Base-by-base conservation (phyloP, 2,888 invertebrate species). In the Hyalella azteca region DNA sequence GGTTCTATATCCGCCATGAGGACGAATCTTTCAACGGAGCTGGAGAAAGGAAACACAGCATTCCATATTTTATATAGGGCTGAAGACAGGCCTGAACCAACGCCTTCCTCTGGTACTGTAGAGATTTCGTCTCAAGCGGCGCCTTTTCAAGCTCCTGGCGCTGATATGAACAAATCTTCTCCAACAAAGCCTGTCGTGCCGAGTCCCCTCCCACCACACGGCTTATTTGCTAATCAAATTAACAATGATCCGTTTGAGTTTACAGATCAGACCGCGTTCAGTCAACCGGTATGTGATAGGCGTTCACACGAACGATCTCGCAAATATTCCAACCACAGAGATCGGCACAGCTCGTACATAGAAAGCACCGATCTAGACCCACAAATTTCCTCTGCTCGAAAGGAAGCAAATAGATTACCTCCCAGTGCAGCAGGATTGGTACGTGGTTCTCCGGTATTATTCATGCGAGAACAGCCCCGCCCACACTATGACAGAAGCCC, bases 31-130 rank as follows among this genome's bases (percentile, higher is more conserved):
- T 79, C 80, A 77, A 81, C 80, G 77, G 80, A 81, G 78, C 81
- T 80, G 77, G 79, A 80, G 78, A 79, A 54, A 79, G 81, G 80
- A 50, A 81, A 83, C 78, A 83, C 83, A 79, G 83, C 83, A 48
- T 81, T 83, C 81, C 83, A 83, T 80, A 81, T 83, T 78, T 80
- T 81, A 77, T 83, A 83, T 81, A 83, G 83, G 78, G 81, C 81
- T 48, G 77, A 80, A 78, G 80, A 79, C 26, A 22, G 66, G 15
- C 26, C 59, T 32, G 78, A 78, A 22, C 54, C 22, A 29, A 22
- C 78, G 66, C 36, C 54, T 36, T 39, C 78, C 36, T 48, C 77
- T n/a, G 29, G 32, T n/a, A 36, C 66, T n/a, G 66, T 36, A 29
- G 66, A 36, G 36, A 7, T 29, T 15, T n/a, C 66, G 32, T 66